These are phyloP conservation scores for Strongylocentrotus purpuratus DNA, from an alignment of 35 echinoderm and acorn worm genomes.

Conservation along the genomic window DNA sequence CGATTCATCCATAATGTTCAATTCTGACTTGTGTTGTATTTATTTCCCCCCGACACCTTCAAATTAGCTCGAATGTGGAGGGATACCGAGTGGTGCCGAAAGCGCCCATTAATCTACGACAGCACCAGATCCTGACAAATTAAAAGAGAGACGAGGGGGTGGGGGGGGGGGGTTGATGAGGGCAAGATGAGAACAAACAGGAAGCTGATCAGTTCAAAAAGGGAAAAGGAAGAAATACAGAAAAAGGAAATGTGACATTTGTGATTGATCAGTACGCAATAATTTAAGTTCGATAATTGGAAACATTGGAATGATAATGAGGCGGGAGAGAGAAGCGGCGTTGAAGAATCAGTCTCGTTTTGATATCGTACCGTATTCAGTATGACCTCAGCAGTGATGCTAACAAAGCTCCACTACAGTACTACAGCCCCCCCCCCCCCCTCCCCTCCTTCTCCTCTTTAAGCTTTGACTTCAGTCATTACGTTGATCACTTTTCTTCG, in stretches of 20 bases:
- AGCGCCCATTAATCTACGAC: constrained; percentile 45
- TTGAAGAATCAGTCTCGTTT: too few species aligned
- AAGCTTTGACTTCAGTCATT: too few species aligned
- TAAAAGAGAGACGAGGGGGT: background rate
- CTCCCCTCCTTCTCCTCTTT: too few species aligned
- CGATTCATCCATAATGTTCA: constrained; percentile 18
- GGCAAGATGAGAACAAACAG: background rate
- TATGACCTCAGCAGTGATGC: too few species aligned
- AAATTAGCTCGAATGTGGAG: constrained; percentile 39
- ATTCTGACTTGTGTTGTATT: constrained; percentile 29
- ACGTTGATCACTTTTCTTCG: too few species aligned
- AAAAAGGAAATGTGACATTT: background rate
- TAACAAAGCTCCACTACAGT: too few species aligned
- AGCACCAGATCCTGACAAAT: constrained; percentile 36
- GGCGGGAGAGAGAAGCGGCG: background rate
- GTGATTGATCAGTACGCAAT: background rate
- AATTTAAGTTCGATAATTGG: constrained; percentile 1
- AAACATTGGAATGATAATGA: background rate
- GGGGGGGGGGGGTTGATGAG: background rate
- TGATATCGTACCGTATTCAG: too few species aligned
- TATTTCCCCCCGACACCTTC: constrained; percentile 13
- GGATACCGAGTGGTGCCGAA: background rate
- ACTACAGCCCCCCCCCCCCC: too few species aligned
- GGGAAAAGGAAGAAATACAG: background rate
- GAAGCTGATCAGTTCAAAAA: constrained; percentile 13